A percentile compares a stretch with the other conserved stretches of the same genome.
phyloP scores from a whole-genome alignment of 2,888 invertebrate species.

The Eremobia ochroleuca region DNA sequence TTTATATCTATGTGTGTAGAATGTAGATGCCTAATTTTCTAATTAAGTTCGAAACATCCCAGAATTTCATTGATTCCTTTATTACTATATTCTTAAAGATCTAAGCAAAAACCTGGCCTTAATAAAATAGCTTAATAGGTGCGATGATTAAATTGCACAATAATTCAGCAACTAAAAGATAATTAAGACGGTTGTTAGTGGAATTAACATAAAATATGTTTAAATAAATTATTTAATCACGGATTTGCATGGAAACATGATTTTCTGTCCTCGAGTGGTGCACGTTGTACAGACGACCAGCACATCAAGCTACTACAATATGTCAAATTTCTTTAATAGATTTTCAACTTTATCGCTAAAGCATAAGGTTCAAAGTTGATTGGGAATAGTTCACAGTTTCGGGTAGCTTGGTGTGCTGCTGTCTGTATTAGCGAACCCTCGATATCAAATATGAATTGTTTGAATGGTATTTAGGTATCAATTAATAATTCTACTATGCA shows the following conservation, averaged over 20 bases:
- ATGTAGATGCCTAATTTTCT: not conserved
- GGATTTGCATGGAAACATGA: conserved; percentile 30
- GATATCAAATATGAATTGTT: conserved; percentile 15
- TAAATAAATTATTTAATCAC: conserved; percentile 14
- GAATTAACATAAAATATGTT: conserved; percentile 25
- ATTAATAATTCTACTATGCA: not conserved
- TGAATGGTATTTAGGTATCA: not conserved
- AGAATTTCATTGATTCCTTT: not conserved
- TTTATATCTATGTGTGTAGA: not conserved
- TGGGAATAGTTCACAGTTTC: no score
- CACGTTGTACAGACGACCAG: not conserved
- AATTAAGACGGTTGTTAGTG: not conserved
- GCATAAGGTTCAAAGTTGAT: no score
- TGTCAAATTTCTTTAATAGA: no score
- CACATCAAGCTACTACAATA: no score
- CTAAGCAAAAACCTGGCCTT: not conserved
- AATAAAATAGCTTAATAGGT: not conserved
- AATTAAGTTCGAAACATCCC: not conserved
- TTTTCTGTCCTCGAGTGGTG: not conserved
- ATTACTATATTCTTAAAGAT: conserved; percentile 1
- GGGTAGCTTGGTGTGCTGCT: no score
- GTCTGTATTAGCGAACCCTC: not conserved
- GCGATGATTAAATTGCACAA: conserved; percentile 15
- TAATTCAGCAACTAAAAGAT: not conserved
- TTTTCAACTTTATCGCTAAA: no score